Percentiles rank a stretch among this genome's conserved stretches.
These are phyloP conservation scores for Idaea aversata DNA, from an alignment of 2,888 invertebrate species.

Conservation along the genomic window DNA sequence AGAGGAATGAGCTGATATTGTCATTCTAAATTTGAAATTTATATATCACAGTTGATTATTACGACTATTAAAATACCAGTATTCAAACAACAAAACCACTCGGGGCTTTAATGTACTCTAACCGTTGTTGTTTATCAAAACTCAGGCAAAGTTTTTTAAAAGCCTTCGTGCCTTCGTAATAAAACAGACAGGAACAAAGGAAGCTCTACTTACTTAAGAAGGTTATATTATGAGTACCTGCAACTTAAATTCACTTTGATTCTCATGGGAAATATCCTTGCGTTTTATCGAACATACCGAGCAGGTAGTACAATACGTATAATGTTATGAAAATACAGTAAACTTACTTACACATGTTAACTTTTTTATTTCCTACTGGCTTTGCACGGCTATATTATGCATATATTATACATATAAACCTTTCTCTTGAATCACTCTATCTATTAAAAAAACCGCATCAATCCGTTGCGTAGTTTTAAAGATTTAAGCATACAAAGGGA, in stretches of 20 bases:
- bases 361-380: background rate
- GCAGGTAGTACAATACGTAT: background rate
- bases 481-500: no score
- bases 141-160: background rate
- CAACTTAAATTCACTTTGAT: slow-evolving; percentile 1
- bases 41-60: background rate
- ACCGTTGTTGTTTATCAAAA: background rate
- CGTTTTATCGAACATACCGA: background rate
- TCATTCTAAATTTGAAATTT: background rate
- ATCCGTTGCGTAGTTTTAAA: no score
- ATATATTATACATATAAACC: no score
- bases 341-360: background rate
- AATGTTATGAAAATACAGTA: background rate
- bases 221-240: background rate
- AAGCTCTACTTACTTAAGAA: background rate
- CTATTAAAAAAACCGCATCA: no score
- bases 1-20: background rate
- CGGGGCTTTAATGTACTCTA: background rate
- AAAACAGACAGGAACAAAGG: background rate
- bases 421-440: no score
- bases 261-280: background rate
- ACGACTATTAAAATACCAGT: background rate
- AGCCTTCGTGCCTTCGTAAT: background rate
- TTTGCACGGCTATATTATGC: no score
- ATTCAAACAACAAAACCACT: background rate